Evolutionary conservation across 2,888 invertebrate genomes (phyloP), one percentile per base, ranked within the genome.

Genomic region (Brachyopa scutellaris): DNA sequence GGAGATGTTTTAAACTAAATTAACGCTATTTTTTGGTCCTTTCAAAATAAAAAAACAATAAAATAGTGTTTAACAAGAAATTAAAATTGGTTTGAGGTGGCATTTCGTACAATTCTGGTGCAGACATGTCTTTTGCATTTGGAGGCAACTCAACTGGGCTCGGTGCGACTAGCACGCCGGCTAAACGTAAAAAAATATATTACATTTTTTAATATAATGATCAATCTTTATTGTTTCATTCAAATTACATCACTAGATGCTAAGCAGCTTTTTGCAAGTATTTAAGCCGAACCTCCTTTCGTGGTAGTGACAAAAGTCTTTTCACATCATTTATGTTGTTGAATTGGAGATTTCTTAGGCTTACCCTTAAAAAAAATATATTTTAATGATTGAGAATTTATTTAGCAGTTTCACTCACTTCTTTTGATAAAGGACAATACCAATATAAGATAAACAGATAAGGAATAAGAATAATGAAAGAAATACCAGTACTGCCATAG

Each of bases 181-280:
- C 92, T 15, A 93, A 93, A 91, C 92, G 93, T 93, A 89, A 92
- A 92, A 87, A 40, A 19, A 51, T 33, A 31, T 21, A n/a, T n/a
- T n/a, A n/a, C n/a, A n/a, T n/a, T n/a, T n/a, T n/a, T n/a, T n/a
- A n/a, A n/a, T n/a, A n/a, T 13, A 66, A 11, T 1, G 13, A 19
- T 45, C 1, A 29, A 13, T 15, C 2, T 76, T 69, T 13, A 17
- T 49, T 26, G 19, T 19, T 47, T 17, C 2, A 61, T 53, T 51
- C 11, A 47, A 7, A 8, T 2, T 17, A 9, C 4, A n/a, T n/a
- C n/a, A n/a, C 11, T 11, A 11, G 7, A 42, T 53, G 13, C 15
- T 19, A 19, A 42, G 42, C 19, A 9, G n/a, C 19, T 49, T 38
- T 59, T 69, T 85, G 77, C n/a, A 87, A 67, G 55, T 87, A 86